phyloP scores from a whole-genome alignment of 2,888 invertebrate species.

The Eilema caniola region DNA sequence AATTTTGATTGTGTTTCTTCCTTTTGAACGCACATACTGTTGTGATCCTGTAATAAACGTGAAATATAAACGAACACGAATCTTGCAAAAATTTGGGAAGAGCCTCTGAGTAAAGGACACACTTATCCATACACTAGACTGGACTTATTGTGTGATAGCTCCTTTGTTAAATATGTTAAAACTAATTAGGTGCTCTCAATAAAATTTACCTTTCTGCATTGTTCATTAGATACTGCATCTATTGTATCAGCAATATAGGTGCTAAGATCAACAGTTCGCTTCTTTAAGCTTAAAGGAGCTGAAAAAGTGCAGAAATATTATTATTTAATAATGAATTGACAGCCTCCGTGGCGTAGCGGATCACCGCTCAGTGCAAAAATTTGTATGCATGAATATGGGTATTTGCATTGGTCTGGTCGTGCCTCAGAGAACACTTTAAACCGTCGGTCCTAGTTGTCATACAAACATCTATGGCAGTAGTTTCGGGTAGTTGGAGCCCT shows the following conservation, averaged over 20 bases:
- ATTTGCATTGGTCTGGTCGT: too few species aligned
- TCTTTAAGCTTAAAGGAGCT: conserved; percentile 37
- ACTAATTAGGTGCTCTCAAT: neutral
- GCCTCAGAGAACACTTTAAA: too few species aligned
- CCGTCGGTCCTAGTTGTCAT: too few species aligned
- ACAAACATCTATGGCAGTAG: too few species aligned
- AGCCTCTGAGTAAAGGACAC: neutral
- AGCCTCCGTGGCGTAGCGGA: too few species aligned
- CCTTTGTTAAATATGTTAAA: neutral
- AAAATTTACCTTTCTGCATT: neutral
- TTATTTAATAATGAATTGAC: neutral
- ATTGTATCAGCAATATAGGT: conserved; percentile 13
- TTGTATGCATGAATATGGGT: too few species aligned
- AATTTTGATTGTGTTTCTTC: conserved; percentile 35
- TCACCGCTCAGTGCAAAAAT: too few species aligned
- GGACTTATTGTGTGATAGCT: neutral
- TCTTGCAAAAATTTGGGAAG: too few species aligned
- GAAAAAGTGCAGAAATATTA: conserved; percentile 7
- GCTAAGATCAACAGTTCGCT: conserved; percentile 19
- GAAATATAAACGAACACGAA: neutral
- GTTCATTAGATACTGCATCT: conserved; percentile 18
- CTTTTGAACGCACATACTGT: conserved; percentile 13
- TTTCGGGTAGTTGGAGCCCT: too few species aligned
- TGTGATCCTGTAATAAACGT: conserved; percentile 34
- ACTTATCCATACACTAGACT: too few species aligned